Conservation (phyloP, 2,797 vertebrate species). For the Paramormyrops hopkinsi region DNA sequence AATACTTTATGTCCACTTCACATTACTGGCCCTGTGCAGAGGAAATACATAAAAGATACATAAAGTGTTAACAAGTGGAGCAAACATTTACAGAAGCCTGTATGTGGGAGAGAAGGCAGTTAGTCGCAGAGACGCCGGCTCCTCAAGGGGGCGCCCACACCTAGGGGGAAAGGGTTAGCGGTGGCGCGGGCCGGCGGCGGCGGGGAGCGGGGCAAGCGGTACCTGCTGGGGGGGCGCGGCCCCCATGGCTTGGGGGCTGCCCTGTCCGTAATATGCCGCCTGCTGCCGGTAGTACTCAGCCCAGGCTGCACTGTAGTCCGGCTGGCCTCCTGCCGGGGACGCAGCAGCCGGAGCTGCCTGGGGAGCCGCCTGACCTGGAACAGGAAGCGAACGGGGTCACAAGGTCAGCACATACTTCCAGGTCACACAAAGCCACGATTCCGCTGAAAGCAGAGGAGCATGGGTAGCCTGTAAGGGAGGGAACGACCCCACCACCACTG, state of each 20-base stretch:
- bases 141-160: conserved; percentile 73
- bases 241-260: conserved; percentile 90
- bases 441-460: not conserved
- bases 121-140: conserved; percentile 56
- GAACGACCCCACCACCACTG: conserved; percentile 65
- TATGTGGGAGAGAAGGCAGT: conserved; percentile 46
- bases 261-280: conserved; percentile 92
- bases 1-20: conserved; percentile 99
- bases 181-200: conserved; percentile 12
- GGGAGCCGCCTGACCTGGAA: conserved; percentile 87
- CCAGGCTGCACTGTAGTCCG: conserved; percentile 95
- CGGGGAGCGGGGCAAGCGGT: conserved; percentile 33
- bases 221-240: conserved; percentile 83
- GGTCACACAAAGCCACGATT: not conserved
- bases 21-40: conserved; percentile 99
- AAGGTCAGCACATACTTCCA: not conserved
- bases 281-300: conserved; percentile 96
- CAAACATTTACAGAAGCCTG: conserved; percentile 65
- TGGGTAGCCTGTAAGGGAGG: conserved; percentile 52
- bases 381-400: not conserved
- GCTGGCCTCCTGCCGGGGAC: conserved; percentile 82
- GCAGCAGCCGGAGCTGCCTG: conserved; percentile 77
- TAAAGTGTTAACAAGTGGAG: conserved; percentile 95
- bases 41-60: conserved; percentile 99
- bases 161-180: conserved; percentile 47